These are phyloP conservation scores for Pristionchus japonicus DNA, from an alignment of 2,888 invertebrate species.

Conservation along the genomic window DNA sequence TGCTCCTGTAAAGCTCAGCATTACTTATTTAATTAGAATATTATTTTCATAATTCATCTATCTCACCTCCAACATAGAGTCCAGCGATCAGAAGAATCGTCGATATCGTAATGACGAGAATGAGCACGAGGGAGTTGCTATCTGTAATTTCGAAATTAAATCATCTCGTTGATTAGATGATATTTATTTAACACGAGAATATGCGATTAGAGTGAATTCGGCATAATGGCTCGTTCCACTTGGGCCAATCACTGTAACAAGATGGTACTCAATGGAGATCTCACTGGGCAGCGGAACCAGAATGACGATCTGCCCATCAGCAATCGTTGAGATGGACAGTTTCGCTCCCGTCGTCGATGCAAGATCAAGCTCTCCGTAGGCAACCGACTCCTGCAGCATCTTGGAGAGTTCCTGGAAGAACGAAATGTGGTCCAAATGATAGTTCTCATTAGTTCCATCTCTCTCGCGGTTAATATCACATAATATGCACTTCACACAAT, in stretches of 20 bases:
- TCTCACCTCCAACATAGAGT: slow-evolving; percentile 42
- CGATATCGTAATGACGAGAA: slow-evolving; percentile 31
- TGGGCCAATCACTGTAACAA: neutral
- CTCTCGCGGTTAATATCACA: too few relatives aligned
- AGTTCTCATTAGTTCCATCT: too few relatives aligned
- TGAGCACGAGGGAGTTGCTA: slow-evolving; percentile 35
- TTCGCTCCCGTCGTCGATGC: neutral
- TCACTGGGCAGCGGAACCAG: slow-evolving; percentile 38
- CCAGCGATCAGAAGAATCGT: neutral
- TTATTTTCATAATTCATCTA: neutral
- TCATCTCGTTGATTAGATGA: too few relatives aligned
- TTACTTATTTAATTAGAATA: neutral
- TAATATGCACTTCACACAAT: too few relatives aligned
- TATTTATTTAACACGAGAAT: too few relatives aligned
- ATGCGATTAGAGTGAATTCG: too few relatives aligned
- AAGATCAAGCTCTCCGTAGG: neutral
- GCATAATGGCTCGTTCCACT: too few relatives aligned
- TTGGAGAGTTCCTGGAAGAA: slow-evolving; percentile 13
- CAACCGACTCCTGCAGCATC: slow-evolving; percentile 5
- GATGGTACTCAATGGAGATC: neutral
- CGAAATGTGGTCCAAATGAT: too few relatives aligned
- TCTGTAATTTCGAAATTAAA: slow-evolving; percentile 33
- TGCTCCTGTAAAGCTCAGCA: neutral
- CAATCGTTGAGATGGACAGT: neutral
- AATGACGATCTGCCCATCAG: slow-evolving; percentile 4